phyloP scores from a whole-genome alignment of 2,797 vertebrate genomes.

The Pelodytes ibericus region DNA sequence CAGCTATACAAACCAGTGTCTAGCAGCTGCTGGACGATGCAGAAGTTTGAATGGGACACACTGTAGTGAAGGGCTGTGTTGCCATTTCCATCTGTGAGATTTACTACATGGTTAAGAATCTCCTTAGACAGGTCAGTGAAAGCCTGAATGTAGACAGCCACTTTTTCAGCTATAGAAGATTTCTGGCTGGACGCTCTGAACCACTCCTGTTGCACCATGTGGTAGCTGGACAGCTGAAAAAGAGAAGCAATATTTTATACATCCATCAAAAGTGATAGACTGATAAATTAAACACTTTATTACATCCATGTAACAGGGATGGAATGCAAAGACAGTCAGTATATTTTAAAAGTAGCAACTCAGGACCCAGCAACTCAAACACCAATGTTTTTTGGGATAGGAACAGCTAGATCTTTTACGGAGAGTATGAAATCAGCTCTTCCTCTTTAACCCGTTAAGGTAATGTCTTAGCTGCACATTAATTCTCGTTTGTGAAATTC shows the following conservation, averaged over 20 bases:
- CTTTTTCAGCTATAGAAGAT: constrained; percentile 71
- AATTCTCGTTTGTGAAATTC: too few relatives aligned
- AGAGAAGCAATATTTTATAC: background rate
- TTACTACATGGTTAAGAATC: constrained; percentile 85
- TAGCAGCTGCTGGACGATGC: constrained; percentile 84
- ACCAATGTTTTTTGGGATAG: too few relatives aligned
- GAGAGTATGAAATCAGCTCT: too few relatives aligned
- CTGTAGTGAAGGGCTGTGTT: constrained; percentile 97
- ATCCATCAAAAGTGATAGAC: too few relatives aligned
- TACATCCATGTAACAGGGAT: too few relatives aligned
- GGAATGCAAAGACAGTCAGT: too few relatives aligned
- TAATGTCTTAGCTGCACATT: too few relatives aligned
- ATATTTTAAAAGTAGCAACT: too few relatives aligned
- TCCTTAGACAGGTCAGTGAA: constrained; percentile 78
- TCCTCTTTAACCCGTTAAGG: too few relatives aligned
- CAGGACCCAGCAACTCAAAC: too few relatives aligned
- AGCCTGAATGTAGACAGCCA: constrained; percentile 83
- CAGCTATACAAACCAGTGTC: constrained; percentile 79
- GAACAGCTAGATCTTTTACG: too few relatives aligned
- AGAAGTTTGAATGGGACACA: constrained; percentile 94
- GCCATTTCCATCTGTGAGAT: constrained; percentile 90
- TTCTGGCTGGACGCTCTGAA: constrained; percentile 92
- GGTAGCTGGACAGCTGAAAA: constrained; percentile 79
- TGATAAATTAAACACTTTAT: too few relatives aligned
- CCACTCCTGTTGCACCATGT: constrained; percentile 90